Evolutionary conservation across 2,113 vertebrate genomes (phyloP).

Genomic region (Corythornis vintsioides): DNA sequence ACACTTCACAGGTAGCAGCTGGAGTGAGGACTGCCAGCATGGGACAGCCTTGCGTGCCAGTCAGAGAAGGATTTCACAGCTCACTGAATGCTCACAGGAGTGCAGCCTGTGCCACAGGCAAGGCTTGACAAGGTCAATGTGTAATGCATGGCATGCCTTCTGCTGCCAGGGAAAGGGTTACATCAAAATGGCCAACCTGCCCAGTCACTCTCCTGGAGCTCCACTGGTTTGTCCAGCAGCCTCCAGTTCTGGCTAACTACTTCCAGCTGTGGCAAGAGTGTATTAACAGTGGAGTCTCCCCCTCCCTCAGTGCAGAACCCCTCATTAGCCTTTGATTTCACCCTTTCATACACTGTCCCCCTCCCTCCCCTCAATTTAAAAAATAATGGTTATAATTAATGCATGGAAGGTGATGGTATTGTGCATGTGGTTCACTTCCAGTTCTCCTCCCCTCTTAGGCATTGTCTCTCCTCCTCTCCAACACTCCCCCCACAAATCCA

Average conservation of each 20-base stretch:
- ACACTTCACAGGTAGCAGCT: not conserved
- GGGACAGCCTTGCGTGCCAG: not conserved
- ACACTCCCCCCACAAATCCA: not conserved
- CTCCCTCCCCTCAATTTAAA: conserved; percentile 42
- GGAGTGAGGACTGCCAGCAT: not conserved
- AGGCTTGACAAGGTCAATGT: not conserved
- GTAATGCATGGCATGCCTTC: conserved; percentile 10
- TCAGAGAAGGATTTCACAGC: not conserved
- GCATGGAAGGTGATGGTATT: conserved; percentile 67
- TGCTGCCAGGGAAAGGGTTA: not conserved
- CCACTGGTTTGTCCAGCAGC: not conserved
- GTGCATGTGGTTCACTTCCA: conserved; percentile 64
- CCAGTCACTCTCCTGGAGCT: not conserved
- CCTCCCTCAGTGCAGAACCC: not conserved
- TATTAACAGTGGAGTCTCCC: not conserved
- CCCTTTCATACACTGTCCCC: conserved; percentile 16
- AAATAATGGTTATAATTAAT: conserved; percentile 65
- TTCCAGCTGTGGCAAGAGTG: conserved; percentile 7
- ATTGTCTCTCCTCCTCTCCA: conserved; percentile 42
- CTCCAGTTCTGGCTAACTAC: not conserved
- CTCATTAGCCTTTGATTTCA: not conserved
- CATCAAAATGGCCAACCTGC: not conserved
- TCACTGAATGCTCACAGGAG: not conserved
- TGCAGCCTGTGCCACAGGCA: not conserved
- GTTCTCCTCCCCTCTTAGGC: conserved; percentile 50